These are phyloP conservation scores for Odontomyia ornata DNA, from an alignment of 2,888 invertebrate genomes.

Conservation along the genomic window DNA sequence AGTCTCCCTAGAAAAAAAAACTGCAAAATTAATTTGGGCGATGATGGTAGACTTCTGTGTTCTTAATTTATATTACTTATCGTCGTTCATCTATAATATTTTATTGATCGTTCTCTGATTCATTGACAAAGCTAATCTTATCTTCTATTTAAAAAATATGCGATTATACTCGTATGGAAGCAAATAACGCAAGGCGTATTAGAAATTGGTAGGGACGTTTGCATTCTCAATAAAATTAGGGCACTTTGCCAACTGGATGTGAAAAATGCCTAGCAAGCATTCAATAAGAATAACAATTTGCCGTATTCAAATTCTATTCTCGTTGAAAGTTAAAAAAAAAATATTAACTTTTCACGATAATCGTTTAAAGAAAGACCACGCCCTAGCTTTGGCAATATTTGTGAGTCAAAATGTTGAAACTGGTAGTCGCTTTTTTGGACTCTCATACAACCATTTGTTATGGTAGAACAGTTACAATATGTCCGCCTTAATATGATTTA, in stretches of 20 bases:
- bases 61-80: conserved; percentile 32
- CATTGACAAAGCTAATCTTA: conserved; percentile 39
- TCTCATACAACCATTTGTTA: background rate
- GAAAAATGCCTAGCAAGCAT: too few species aligned
- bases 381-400: background rate
- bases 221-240: too few species aligned
- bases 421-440: background rate
- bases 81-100: conserved; percentile 28
- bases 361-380: too few species aligned
- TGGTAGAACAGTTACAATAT: conserved; percentile 18
- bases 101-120: conserved; percentile 40
- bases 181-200: too few species aligned
- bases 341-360: background rate
- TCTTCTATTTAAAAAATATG: conserved; percentile 9
- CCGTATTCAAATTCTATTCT: too few species aligned
- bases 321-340: background rate
- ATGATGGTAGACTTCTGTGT: conserved; percentile 10
- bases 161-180: background rate
- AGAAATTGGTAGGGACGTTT: too few species aligned
- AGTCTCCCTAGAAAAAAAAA: background rate
- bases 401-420: background rate
- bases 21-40: conserved; percentile 16
- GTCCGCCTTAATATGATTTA: background rate
- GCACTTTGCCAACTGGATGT: too few species aligned
- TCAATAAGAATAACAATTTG: too few species aligned